Evolutionary conservation across 2,888 invertebrate genomes (phyloP).

Genomic region (Busseola fusca): DNA sequence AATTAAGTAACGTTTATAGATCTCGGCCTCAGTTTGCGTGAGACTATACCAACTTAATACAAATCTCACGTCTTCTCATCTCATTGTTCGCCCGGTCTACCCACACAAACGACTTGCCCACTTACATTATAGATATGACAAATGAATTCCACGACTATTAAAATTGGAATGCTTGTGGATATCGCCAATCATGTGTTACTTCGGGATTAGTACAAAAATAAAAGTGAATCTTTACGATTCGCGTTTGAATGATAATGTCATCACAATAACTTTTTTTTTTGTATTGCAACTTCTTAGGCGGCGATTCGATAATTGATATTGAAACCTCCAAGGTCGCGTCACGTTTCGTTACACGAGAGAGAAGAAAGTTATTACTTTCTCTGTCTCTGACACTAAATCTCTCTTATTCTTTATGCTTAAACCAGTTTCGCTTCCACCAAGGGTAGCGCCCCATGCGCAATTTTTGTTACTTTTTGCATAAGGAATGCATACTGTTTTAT

Average conservation of each 20-base stretch:
- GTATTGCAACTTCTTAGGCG: not conserved
- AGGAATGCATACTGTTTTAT: not conserved
- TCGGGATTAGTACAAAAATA: conserved; percentile 71
- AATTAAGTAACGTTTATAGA: not conserved
- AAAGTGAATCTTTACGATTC: conserved; percentile 53
- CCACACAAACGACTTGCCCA: conserved; percentile 43
- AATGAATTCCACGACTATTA: conserved; percentile 49
- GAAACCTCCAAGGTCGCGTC: not conserved
- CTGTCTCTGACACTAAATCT: not conserved
- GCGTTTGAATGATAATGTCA: conserved; percentile 31
- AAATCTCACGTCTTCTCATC: not conserved
- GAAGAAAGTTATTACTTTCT: not conserved
- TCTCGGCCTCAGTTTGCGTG: conserved; percentile 20
- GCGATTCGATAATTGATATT: not conserved
- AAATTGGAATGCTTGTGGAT: conserved; percentile 67
- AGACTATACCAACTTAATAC: not conserved
- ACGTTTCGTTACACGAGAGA: not conserved
- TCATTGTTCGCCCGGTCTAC: not conserved
- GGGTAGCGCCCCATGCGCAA: not conserved
- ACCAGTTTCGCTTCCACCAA: not conserved
- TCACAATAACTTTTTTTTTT: not conserved
- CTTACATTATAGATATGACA: conserved; percentile 38
- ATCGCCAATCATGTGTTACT: conserved; percentile 56
- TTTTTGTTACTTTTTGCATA: not conserved
- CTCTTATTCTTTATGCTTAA: not conserved